Conservation (phyloP, 2,888 invertebrate genomes). For the Aricia artaxerxes region DNA sequence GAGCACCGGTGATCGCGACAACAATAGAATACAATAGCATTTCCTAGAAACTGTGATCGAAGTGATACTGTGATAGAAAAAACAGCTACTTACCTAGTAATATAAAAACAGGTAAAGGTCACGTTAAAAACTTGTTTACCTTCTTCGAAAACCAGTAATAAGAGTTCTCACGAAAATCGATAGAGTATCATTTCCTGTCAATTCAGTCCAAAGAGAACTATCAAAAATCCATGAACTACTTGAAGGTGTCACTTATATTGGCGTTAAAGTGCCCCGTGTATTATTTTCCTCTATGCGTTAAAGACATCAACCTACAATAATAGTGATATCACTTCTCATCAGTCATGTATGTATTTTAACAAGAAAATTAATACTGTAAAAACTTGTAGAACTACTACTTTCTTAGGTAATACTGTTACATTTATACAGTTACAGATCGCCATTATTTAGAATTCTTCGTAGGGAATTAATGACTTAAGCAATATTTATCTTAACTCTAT, state of each 20-base stretch:
- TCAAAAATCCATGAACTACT: slow-evolving; percentile 62
- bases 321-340: not conserved
- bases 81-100: not conserved
- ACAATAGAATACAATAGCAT: no score
- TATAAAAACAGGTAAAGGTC: slow-evolving; percentile 32
- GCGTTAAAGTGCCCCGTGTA: not conserved
- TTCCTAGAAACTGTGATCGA: no score
- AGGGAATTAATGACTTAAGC: not conserved
- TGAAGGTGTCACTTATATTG: slow-evolving; percentile 38
- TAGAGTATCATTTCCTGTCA: slow-evolving; percentile 53
- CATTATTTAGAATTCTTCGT: slow-evolving; percentile 1
- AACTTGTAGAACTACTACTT: not conserved
- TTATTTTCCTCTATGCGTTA: no score
- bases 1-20: no score
- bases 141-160: slow-evolving; percentile 30
- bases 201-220: slow-evolving; percentile 47
- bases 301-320: not conserved
- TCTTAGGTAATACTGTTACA: not conserved
- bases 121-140: slow-evolving; percentile 20
- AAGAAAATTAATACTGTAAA: not conserved
- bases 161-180: slow-evolving; percentile 56
- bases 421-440: not conserved
- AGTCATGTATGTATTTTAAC: not conserved
- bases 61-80: not conserved
- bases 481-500: not conserved